phyloP scores from a whole-genome alignment of 2,888 invertebrate genomes.

The Nipponacmea schrenckii region DNA sequence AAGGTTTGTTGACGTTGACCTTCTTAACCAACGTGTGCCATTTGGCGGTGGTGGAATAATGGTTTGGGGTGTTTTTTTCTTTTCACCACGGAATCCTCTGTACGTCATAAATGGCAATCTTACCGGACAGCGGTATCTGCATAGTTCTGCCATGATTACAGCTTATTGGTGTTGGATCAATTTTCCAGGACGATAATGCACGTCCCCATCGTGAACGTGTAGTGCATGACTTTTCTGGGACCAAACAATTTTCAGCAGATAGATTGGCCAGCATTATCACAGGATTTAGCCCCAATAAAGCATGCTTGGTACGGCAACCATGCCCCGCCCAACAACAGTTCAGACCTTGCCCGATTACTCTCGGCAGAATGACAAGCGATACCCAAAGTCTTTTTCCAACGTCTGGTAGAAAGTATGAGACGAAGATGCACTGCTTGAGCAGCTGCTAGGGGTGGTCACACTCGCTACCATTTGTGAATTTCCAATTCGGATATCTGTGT shows the following conservation, averaged over 20 bases:
- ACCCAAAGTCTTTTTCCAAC: no score
- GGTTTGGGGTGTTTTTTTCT: conserved; percentile 21
- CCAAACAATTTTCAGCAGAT: conserved; percentile 8
- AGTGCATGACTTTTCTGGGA: background rate
- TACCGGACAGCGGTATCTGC: conserved; percentile 10
- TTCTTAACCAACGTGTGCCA: conserved; percentile 8
- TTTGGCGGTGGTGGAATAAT: conserved; percentile 25
- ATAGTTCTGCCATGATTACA: background rate
- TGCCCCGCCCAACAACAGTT: no score
- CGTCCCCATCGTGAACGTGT: background rate
- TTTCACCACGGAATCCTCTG: conserved; percentile 9
- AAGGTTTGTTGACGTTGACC: conserved; percentile 18
- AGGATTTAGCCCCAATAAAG: conserved; percentile 24
- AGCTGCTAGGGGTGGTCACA: no score
- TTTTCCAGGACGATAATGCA: conserved; percentile 10
- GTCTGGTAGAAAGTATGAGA: no score
- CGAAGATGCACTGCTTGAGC: no score
- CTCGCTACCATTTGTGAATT: no score
- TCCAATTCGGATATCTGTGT: no score
- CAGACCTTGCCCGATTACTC: no score
- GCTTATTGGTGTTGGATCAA: background rate
- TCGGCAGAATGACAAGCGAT: no score
- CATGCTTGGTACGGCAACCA: no score
- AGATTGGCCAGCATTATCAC: conserved; percentile 23
- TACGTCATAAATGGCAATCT: conserved; percentile 15